These are phyloP conservation scores for Drosophila fuyamai DNA, from an alignment of 1,140 invertebrate species.

Conservation along the genomic window DNA sequence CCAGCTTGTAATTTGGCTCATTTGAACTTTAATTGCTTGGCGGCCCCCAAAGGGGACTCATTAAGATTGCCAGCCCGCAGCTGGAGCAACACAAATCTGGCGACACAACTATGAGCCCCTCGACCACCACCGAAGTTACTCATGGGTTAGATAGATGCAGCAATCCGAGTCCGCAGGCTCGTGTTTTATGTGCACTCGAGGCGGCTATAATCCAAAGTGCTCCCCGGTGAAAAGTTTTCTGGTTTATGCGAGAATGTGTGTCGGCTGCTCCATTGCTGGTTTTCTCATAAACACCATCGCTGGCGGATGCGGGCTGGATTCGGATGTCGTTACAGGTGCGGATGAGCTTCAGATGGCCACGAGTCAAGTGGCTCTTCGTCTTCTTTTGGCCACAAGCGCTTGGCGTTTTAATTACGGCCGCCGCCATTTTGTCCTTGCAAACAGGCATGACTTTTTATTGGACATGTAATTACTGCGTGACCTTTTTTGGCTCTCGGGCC, in stretches of 20 bases:
- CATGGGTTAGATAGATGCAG: conserved; percentile 40
- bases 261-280: conserved; percentile 29
- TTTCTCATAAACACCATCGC: conserved; percentile 34
- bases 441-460: conserved; percentile 72
- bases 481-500: conserved; percentile 33
- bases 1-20: conserved; percentile 49
- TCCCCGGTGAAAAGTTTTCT: conserved; percentile 73
- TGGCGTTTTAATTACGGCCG: conserved; percentile 71
- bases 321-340: conserved; percentile 17
- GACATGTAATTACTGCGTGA: conserved; percentile 73
- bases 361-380: conserved; percentile 43
- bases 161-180: conserved; percentile 52
- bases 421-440: conserved; percentile 56
- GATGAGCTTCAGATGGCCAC: conserved; percentile 33
- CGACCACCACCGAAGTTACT: conserved; percentile 9
- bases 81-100: conserved; percentile 43
- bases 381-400: conserved; percentile 48
- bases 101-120: conserved; percentile 40
- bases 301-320: conserved; percentile 32
- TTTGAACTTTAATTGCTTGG: conserved; percentile 55
- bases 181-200: conserved; percentile 76
- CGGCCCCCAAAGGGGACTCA: conserved; percentile 53
- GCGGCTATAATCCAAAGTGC: conserved; percentile 76
- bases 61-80: conserved; percentile 51
- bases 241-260: conserved; percentile 55